Evolutionary conservation across 2,888 invertebrate genomes (phyloP).

Genomic region (Criorhina ranunculi): DNA sequence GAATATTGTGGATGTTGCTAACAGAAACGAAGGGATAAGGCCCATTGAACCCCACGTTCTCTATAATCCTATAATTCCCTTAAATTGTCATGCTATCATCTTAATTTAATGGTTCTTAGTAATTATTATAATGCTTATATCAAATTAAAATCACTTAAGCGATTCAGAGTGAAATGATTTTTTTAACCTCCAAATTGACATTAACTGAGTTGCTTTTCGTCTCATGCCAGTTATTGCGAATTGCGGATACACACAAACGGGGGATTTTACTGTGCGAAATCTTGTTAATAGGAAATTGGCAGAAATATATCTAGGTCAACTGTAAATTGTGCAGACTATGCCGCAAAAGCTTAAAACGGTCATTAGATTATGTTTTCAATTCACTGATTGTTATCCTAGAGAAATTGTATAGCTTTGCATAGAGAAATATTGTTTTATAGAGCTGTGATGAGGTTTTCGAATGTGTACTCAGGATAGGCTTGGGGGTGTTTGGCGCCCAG

Average conservation of each 20-base stretch:
- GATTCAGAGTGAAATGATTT: constrained; percentile 10
- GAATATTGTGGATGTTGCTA: constrained; percentile 32
- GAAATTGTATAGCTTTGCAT: not conserved
- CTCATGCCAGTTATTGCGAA: constrained; percentile 3
- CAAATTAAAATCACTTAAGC: constrained; percentile 27
- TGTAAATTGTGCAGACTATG: constrained; percentile 7
- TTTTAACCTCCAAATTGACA: constrained; percentile 41
- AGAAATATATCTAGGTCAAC: constrained; percentile 58
- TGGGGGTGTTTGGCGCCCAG: not conserved
- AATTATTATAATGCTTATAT: constrained; percentile 21
- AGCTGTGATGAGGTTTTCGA: constrained; percentile 9
- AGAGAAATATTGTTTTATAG: constrained; percentile 16
- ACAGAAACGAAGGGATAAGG: constrained; percentile 29
- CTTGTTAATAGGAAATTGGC: constrained; percentile 47
- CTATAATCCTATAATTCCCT: constrained; percentile 54
- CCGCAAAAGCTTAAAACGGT: constrained; percentile 1
- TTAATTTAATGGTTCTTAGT: constrained; percentile 45
- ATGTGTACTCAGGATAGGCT: not conserved
- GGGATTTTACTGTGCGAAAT: constrained; percentile 7
- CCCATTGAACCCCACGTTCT: constrained; percentile 27
- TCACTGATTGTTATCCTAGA: constrained; percentile 20
- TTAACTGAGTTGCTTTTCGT: constrained; percentile 30
- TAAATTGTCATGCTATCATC: constrained; percentile 54
- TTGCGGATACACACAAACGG: constrained; percentile 3
- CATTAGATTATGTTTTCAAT: constrained; percentile 7